These are phyloP conservation scores for Cromileptes altivelis DNA, from an alignment of 2,113 vertebrate species.

Conservation along the genomic window DNA sequence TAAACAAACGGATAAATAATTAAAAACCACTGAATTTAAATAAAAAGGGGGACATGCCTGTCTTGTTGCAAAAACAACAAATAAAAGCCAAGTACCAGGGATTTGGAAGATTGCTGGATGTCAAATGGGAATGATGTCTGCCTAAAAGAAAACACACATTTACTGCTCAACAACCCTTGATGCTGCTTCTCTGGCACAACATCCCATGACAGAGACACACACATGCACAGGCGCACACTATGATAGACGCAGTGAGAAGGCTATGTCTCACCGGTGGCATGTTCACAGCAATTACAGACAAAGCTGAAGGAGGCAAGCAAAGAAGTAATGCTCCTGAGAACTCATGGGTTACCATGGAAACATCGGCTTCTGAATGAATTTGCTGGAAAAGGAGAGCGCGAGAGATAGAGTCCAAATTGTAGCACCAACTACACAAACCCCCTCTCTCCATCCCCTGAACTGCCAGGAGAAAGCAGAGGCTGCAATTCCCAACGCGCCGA, in stretches of 20 bases:
- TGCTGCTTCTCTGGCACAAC: slow-evolving; percentile 40
- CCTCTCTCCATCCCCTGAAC: slow-evolving; percentile 51
- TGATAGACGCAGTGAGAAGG: slow-evolving; percentile 39
- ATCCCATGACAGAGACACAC: slow-evolving; percentile 42
- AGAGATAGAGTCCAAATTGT: slow-evolving; percentile 82
- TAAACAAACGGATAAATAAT: slow-evolving; percentile 13
- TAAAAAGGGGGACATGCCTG: background rate
- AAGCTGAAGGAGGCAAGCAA: slow-evolving; percentile 72
- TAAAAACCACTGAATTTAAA: background rate
- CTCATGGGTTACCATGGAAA: slow-evolving; percentile 83
- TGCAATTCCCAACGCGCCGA: slow-evolving; percentile 54
- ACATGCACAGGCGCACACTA: slow-evolving; percentile 5
- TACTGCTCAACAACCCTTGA: slow-evolving; percentile 36
- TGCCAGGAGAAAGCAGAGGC: slow-evolving; percentile 63
- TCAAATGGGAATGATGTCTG: slow-evolving; percentile 37
- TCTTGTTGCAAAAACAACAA: slow-evolving; percentile 15
- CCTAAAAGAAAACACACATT: slow-evolving; percentile 42
- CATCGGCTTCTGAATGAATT: slow-evolving; percentile 82
- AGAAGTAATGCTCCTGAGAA: slow-evolving; percentile 79
- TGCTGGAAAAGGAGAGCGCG: slow-evolving; percentile 65
- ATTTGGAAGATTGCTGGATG: slow-evolving; percentile 38
- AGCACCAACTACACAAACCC: slow-evolving; percentile 68
- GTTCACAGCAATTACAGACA: slow-evolving; percentile 82
- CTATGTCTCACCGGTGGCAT: slow-evolving; percentile 66
- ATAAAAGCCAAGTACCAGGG: slow-evolving; percentile 7